Base-by-base conservation (phyloP, 2,888 invertebrate species). In the Cataglyphis albicans region DNA sequence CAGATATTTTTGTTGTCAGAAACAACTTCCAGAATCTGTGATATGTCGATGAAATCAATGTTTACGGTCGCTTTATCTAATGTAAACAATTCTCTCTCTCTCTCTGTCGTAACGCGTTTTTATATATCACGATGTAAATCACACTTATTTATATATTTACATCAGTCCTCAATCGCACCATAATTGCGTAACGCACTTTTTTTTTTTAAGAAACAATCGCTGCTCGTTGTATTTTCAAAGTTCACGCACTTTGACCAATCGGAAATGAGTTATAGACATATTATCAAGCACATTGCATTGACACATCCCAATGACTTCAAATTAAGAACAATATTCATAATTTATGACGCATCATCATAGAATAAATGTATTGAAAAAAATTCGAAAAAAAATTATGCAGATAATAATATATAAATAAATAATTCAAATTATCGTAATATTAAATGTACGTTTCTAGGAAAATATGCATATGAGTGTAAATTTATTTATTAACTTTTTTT, bases 221-320 rank as follows among this genome's bases (percentile, higher is more conserved):
- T 76, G 64, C 75, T 55, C 52, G 52, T 64, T 74, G 48, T 65
- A 55, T n/a, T 15, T 44, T 76, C 41, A 12, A 76, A 55, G 67
- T 67, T 67, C 67, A 15, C 10, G 68, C n/a, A 76, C 76, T 76
- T 76, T 76, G 76, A 57, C 55, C 76, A 57, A 41, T 59, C 52
- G 38, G n/a, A 41, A 55, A 68, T 21, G 10, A 32, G 9, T 15
- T 44, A 29, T 29, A 29, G 3, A 52, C 7, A 18, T 38, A 5
- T 41, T 63, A 61, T 73, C n/a, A 15, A 74, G 29, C 64, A 63
- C 10, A 29, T 29, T 29, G 5, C 21, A 32, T 10, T 59, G n/a
- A 41, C 21, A 73, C 29, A 61, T 41, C 4, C 12, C 55, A 25
- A 59, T n/a, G 61, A n/a, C 2, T 1, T 18, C 6, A 61, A 59